Conservation (phyloP, 2,113 vertebrate species). For the Illadopsis cleaveri region DNA sequence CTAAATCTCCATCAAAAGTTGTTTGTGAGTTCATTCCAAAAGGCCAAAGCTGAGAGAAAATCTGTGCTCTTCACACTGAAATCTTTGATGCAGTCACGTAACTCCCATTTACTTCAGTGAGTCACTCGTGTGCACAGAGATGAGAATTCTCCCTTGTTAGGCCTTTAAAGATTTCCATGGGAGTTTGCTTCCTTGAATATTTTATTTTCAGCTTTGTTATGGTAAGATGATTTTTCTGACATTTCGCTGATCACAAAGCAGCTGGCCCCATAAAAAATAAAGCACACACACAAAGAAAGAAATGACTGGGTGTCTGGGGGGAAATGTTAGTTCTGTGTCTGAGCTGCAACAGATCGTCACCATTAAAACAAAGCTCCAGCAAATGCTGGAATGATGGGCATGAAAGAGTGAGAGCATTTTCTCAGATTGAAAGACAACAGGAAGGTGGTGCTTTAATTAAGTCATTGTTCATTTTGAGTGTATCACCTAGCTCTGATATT, state of each 20-base stretch:
- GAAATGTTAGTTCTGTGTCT: slow-evolving; percentile 53
- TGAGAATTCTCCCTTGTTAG: slow-evolving; percentile 57
- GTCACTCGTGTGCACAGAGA: slow-evolving; percentile 35
- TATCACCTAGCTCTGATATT: neutral
- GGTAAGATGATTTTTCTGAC: slow-evolving; percentile 68
- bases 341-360: slow-evolving; percentile 48
- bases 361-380: slow-evolving; percentile 48
- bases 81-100: slow-evolving; percentile 32
- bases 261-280: slow-evolving; percentile 69
- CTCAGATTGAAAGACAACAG: slow-evolving; percentile 4
- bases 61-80: neutral
- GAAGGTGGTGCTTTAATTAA: slow-evolving; percentile 45
- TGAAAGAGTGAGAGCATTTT: neutral
- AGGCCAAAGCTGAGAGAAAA: neutral
- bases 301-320: slow-evolving; percentile 52
- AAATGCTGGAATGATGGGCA: slow-evolving; percentile 5
- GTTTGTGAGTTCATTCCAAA: slow-evolving; percentile 5
- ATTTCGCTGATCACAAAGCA: slow-evolving; percentile 72
- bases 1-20: slow-evolving; percentile 9
- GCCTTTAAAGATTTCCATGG: slow-evolving; percentile 57
- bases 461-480: neutral
- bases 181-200: slow-evolving; percentile 70
- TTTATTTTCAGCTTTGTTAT: slow-evolving; percentile 68
- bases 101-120: slow-evolving; percentile 40
- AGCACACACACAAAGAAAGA: slow-evolving; percentile 54